Conservation (phyloP, 2,113 vertebrate species). For the Nothobranchius furzeri region DNA sequence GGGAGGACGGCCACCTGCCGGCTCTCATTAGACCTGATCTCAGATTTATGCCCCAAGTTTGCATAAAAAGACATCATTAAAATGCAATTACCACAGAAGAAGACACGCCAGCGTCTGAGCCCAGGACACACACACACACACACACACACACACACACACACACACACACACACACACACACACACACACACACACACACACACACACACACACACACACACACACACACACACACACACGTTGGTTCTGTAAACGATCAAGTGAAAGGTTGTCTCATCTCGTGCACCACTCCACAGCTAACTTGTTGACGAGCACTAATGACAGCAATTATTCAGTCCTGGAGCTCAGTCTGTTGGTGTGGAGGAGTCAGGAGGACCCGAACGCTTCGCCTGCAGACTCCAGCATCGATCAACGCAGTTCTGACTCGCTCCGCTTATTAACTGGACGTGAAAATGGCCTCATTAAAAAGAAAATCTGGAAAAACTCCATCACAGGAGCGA, state of each 20-base stretch:
- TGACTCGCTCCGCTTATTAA: slow-evolving; percentile 34
- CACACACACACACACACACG: neutral
- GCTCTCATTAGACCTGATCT: slow-evolving; percentile 68
- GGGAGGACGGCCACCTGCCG: slow-evolving; percentile 76
- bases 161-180: neutral
- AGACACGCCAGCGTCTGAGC: slow-evolving; percentile 3
- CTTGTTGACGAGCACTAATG: slow-evolving; percentile 38
- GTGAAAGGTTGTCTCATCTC: slow-evolving; percentile 22
- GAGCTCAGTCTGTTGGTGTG: neutral
- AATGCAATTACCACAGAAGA: slow-evolving; percentile 79
- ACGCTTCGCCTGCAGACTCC: slow-evolving; percentile 1
- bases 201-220: too few species aligned
- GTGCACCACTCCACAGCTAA: slow-evolving; percentile 36
- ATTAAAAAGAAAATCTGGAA: slow-evolving; percentile 19
- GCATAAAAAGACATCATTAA: slow-evolving; percentile 83
- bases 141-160: too few species aligned
- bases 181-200: neutral
- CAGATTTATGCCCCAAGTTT: slow-evolving; percentile 75
- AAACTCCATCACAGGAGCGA: slow-evolving; percentile 8
- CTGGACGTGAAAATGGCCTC: slow-evolving; percentile 32
- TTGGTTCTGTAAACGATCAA: neutral
- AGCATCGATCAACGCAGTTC: slow-evolving; percentile 19
- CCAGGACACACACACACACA: too few species aligned
- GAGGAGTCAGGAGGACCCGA: slow-evolving; percentile 2
- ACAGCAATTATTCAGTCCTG: slow-evolving; percentile 39